phyloP scores from a whole-genome alignment of 2,797 vertebrate genomes.

The Pipistrellus pygmaeus region DNA sequence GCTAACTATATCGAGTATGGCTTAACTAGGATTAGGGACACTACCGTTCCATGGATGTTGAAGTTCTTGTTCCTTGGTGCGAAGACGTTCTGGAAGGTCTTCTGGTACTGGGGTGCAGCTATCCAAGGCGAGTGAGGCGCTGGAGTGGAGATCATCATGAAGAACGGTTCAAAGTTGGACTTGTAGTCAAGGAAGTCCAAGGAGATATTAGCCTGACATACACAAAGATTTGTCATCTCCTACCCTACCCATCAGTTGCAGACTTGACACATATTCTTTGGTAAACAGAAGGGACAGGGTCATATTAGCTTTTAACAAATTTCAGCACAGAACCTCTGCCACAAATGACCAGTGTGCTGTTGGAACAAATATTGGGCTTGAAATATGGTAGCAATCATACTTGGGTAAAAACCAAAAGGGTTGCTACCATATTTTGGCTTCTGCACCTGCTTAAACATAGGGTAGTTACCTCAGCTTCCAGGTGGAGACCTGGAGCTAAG shows the following conservation, averaged over 20 bases:
- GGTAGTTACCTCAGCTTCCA: no score
- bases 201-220: constrained; percentile 95
- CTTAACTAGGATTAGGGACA: background rate
- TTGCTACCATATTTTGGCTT: no score
- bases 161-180: constrained; percentile 95
- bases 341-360: background rate
- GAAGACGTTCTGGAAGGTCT: constrained; percentile 90
- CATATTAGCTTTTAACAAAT: background rate
- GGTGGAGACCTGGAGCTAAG: no score
- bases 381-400: no score
- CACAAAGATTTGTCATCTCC: constrained; percentile 64
- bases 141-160: constrained; percentile 98
- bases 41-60: constrained; percentile 96
- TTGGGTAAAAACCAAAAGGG: no score
- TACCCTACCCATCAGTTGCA: background rate
- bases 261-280: background rate
- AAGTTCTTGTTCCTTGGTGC: constrained; percentile 97
- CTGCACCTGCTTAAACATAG: no score
- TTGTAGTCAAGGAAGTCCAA: constrained; percentile 96
- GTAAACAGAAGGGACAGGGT: background rate
- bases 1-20: accelerated
- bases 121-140: constrained; percentile 98
- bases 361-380: background rate
- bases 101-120: constrained; percentile 95
- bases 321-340: background rate